Evolutionary conservation across 2,797 vertebrate species (phyloP), one percentile per base, ranked within the genome.

Genomic region (Vultur gryphus): DNA sequence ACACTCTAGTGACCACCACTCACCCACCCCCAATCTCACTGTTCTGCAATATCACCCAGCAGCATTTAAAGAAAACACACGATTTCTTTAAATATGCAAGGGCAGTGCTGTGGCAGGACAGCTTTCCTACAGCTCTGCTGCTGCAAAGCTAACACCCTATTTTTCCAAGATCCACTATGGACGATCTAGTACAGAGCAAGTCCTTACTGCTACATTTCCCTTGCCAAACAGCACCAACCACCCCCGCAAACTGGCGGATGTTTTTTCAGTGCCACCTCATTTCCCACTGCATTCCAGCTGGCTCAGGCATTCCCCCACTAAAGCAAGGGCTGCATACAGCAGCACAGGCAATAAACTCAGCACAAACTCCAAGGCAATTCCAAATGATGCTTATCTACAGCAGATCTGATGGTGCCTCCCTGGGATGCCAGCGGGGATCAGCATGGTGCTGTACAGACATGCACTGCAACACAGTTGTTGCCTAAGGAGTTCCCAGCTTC

Each of bases 1-100:
- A 28, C 13, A 23, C 14, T 52, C 16, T 0, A 23, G 55, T 11
- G 43, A 51, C 39, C 13, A 20, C 21, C 18, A 3, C n/a, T 37
- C 5, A 1, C 11, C 6, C 18, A 9, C 11, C 17, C 26, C 23
- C 18, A 3, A 1, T 4, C 51, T 37, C 9, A 0, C n/a, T 29
- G 9, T 11, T 75, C 31, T 39, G 41, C 39, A 29, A 1, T 0
- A 16, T 57, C 35, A 69, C 13, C 28, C 54, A 64, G 11, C 29
- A 82, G 54, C 35, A 37, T n/a, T 58, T 26, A 65, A 65, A 44
- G 28, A 65, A 66, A 44, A 75, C 1, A 9, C 24, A 44, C 2
- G 0, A 9, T 13, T 85, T 75, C 16, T 86, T 21, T 14, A 48
- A 20, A 17, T 15, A 7, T 9, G 19, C 70, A 3, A 3, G 3